Evolutionary conservation across 2,113 vertebrate genomes (phyloP), one percentile per base, ranked within the genome.

Genomic region (Saimiri boliviensis): DNA sequence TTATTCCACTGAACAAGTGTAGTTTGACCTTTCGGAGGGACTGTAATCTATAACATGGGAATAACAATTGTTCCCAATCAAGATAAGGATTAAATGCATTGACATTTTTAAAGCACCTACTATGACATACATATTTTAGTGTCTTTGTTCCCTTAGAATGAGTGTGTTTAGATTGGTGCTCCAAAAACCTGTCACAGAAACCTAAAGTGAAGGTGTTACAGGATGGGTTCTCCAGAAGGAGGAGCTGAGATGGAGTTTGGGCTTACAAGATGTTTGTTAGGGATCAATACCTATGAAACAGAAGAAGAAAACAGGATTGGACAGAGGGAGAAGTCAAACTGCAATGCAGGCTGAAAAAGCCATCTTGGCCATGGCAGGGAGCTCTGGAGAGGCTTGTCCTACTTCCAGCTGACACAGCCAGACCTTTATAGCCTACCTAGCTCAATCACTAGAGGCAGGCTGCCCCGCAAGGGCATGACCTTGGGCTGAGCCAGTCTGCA

Each of bases 361-460:
- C 74, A 58, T 8, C 9, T 63, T 13, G 2, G 47, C 37, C 10
- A 20, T 73, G 58, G 17, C 3, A 23, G 68, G n/a, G 77, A 77
- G 25, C n/a, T 68, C 47, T 56, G 23, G 42, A 56, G 40, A 89
- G 47, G 63, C 68, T 6, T 30, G 23, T 47, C 81, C 52, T 74
- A 4, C 40, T 68, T 89, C 35, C 23, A n/a, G 27, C 23, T 66
- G 60, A 10, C 66, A 9, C 0, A 4, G 47, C 35, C 54, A 87
- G 52, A 21, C 63, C 54, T 80, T 40, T 2, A 12, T 11, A 13
- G 32, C 23, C 7, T 17, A 16, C 27, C 11, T 60, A 0, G 0
- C 16, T 17, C 30, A 0, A 5, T 27, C 49, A 5, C 45, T 13
- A 27, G 4, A 25, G 35, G n/a, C 5, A 11, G 11, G 7, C 25